phyloP scores from a whole-genome alignment of 1,140 invertebrate species.

The Bombus turneri region DNA sequence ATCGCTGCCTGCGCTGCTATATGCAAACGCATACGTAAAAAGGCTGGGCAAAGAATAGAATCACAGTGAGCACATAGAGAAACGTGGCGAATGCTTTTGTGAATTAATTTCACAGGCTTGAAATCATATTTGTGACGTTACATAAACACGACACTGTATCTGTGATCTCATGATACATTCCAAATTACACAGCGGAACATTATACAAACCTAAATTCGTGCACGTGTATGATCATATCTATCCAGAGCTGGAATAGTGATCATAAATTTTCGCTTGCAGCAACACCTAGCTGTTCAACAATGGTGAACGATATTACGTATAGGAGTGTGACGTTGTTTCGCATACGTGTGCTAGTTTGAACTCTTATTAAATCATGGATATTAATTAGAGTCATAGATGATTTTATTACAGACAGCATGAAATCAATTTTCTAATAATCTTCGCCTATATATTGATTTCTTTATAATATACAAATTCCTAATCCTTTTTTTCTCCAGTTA shows the following conservation, averaged over 20 bases:
- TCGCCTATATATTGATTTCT: not conserved
- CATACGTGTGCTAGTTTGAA: not conserved
- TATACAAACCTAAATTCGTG: conserved; percentile 26
- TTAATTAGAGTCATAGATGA: not conserved
- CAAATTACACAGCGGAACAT: conserved; percentile 1
- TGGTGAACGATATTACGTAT: not conserved
- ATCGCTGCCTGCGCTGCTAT: not conserved
- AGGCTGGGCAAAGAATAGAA: not conserved
- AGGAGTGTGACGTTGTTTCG: not conserved
- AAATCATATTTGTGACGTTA: not conserved
- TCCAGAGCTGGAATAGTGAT: not conserved
- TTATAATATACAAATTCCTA: not conserved
- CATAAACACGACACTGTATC: conserved; percentile 8
- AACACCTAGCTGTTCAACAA: not conserved
- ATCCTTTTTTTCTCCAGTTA: not conserved
- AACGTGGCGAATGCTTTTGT: not conserved
- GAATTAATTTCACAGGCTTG: conserved; percentile 1
- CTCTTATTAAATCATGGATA: not conserved
- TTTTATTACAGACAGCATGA: not conserved
- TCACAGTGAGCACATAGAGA: not conserved
- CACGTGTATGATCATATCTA: conserved; percentile 24
- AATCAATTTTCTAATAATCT: not conserved
- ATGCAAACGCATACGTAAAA: not conserved
- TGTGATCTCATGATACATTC: not conserved
- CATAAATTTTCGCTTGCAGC: conserved; percentile 13